Evolutionary conservation across 2,888 invertebrate species (phyloP).

Genomic region (Sthenelais limicola): DNA sequence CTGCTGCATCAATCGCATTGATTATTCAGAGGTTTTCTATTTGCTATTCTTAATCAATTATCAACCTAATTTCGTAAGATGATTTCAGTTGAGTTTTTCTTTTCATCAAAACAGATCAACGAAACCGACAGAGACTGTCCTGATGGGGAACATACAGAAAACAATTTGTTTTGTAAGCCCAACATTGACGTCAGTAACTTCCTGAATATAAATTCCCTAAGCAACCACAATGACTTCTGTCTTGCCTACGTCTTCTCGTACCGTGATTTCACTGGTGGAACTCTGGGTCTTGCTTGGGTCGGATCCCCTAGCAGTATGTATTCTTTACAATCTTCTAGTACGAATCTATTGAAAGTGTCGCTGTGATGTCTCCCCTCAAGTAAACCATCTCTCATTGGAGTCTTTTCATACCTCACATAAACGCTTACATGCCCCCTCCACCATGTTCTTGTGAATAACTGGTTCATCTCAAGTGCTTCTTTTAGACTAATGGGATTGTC

Average conservation of each 20-base stretch:
- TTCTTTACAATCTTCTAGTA: too few relatives aligned
- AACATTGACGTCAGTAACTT: constrained; percentile 99
- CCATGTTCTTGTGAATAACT: too few relatives aligned
- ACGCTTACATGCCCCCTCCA: too few relatives aligned
- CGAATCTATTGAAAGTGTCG: too few relatives aligned
- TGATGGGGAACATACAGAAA: background rate
- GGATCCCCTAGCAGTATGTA: constrained; percentile 78
- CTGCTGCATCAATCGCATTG: background rate
- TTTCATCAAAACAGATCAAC: constrained; percentile 46
- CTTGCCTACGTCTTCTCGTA: constrained; percentile 99
- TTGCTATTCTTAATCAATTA: too few relatives aligned
- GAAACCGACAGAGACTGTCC: constrained; percentile 44
- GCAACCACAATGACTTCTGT: constrained; percentile 98
- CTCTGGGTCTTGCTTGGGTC: constrained; percentile 98
- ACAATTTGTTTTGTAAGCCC: constrained; percentile 84
- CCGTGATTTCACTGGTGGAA: constrained; percentile 97
- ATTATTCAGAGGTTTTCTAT: too few relatives aligned
- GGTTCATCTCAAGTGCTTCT: too few relatives aligned
- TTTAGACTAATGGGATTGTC: too few relatives aligned
- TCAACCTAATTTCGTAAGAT: background rate
- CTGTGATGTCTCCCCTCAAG: too few relatives aligned
- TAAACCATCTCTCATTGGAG: too few relatives aligned
- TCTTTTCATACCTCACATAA: too few relatives aligned
- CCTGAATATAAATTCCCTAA: constrained; percentile 95
- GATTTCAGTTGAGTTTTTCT: background rate